A percentile compares a stretch with the other conserved stretches of the same genome.
Evolutionary conservation across 1,140 invertebrate species (phyloP).

Genomic region (Papilio glaucus): DNA sequence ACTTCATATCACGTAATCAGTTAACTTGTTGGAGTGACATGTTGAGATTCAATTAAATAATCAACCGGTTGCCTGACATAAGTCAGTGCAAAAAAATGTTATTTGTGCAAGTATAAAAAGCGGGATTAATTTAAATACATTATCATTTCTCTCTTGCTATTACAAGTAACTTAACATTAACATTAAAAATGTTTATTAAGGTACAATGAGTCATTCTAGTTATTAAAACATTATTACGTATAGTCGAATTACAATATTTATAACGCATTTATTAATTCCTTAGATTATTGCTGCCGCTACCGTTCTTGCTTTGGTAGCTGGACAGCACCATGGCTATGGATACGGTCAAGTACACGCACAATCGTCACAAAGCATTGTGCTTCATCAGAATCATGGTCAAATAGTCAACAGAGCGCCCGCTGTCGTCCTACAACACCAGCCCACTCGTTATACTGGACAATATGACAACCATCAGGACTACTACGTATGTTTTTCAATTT

Average conservation of each 20-base stretch:
- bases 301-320: conserved; percentile 42
- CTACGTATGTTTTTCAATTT: too few relatives aligned
- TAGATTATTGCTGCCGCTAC: conserved; percentile 53
- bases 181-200: conserved; percentile 24
- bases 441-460: conserved; percentile 39
- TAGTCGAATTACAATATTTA: too few relatives aligned
- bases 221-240: too few relatives aligned
- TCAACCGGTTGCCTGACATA: conserved; percentile 1
- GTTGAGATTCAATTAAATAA: conserved; percentile 8
- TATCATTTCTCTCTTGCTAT: neutral
- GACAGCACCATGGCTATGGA: conserved; percentile 31
- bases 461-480: conserved; percentile 49
- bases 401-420: conserved; percentile 18
- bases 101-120: neutral
- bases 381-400: conserved; percentile 35
- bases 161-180: conserved; percentile 6
- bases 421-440: conserved; percentile 13
- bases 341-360: conserved; percentile 53
- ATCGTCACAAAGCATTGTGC: conserved; percentile 55
- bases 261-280: neutral
- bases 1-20: neutral
- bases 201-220: too few relatives aligned
- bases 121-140: conserved; percentile 4
- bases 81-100: neutral
- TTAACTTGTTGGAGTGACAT: neutral